Evolutionary conservation across 2,888 invertebrate species (phyloP).

Genomic region (Nematopogon swammerdamellus): DNA sequence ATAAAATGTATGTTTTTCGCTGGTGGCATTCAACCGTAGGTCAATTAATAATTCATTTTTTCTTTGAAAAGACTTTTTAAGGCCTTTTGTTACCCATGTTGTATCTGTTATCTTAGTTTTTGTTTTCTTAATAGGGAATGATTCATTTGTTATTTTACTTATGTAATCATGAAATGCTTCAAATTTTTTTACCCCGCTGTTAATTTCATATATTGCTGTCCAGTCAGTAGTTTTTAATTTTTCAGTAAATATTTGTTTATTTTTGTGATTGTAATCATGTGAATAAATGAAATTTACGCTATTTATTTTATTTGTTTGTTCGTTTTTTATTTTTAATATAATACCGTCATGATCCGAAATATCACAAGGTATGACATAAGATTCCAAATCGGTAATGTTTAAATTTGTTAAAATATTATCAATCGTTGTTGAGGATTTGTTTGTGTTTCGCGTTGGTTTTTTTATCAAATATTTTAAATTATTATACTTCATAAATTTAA

Average conservation of each 20-base stretch:
- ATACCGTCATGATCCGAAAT: background rate
- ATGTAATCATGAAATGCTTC: too few species aligned
- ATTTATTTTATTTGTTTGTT: background rate
- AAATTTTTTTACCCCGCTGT: too few species aligned
- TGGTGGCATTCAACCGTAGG: background rate
- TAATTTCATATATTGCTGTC: too few species aligned
- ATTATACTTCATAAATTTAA: background rate
- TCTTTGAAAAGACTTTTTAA: background rate
- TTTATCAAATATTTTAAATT: background rate
- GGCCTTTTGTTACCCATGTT: background rate
- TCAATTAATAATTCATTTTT: background rate
- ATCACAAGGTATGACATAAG: background rate
- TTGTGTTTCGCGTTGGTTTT: background rate
- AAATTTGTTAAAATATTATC: background rate
- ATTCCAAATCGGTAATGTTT: background rate
- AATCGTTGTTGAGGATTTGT: background rate
- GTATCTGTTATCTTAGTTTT: background rate
- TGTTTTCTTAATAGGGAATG: background rate
- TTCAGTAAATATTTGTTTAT: too few species aligned
- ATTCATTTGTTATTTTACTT: background rate
- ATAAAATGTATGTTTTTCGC: background rate
- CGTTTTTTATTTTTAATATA: background rate
- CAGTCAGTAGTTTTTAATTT: too few species aligned
- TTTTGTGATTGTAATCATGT: too few species aligned
- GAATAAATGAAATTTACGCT: too few species aligned